Evolutionary conservation across 2,888 invertebrate genomes (phyloP), one percentile per base, ranked within the genome.

Genomic region (Seira ritae): DNA sequence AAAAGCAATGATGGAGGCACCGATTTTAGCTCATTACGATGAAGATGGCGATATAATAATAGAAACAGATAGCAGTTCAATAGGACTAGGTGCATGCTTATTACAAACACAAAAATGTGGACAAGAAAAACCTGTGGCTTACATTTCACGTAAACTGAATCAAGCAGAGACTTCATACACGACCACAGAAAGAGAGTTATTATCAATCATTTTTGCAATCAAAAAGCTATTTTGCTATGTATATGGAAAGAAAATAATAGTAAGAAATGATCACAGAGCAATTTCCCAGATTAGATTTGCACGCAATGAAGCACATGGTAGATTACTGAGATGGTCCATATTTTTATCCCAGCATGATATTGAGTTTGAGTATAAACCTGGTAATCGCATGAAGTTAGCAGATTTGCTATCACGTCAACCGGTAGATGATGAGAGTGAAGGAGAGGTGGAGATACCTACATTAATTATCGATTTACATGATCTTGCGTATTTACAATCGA

Each of bases 221-320:
- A 62, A 60, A 19, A 22, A n/a, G 20, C 55, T 81, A 46, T 24
- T 68, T 50, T 69, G 46, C 23, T 80, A 62, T 23, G 12, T 75
- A 15, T 24, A 65, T 31, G 80, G 68, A 15, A 74, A 66, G 10
- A 23, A 22, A 10, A 65, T 81, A 65, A 62, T 22, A 15, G 68
- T 81, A 24, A 24, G 37, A 6, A 81, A 75, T 1, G 81, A 81
- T 42, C 81, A 81, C 42, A 60, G 67, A 42, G 73, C 75, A 15
- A n/a, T 80, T 1, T 73, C 70, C 12, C 42, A 75, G 50, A 37
- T 75, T 19, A 68, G 62, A 6, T 68, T 62, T 60, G 69, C 75
- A 12, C 75, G 70, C 19, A 81, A 70, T n/a, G 69, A 81, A 55
- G 37, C 24, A n/a, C 31, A 75, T 12, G 67, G 72, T 2, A 75